Conservation (phyloP, 2,797 vertebrate species). For the Sebastes aleutianus region DNA sequence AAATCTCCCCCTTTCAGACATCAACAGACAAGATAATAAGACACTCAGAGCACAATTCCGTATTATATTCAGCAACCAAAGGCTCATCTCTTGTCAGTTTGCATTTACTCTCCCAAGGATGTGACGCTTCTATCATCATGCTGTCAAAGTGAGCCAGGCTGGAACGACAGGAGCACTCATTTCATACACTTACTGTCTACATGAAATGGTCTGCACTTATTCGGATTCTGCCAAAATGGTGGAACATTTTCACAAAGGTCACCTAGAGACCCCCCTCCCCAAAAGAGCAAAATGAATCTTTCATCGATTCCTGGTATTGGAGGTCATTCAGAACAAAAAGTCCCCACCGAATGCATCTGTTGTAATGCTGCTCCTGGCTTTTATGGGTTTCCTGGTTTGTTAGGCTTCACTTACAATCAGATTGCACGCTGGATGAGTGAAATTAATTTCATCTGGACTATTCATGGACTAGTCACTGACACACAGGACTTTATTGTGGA, state of each 20-base stretch:
- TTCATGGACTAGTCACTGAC: background rate
- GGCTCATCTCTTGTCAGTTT: conserved; percentile 99
- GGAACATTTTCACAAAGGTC: conserved; percentile 98
- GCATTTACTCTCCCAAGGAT: conserved; percentile 99
- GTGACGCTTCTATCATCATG: conserved; percentile 99
- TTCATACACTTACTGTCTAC: conserved; percentile 99
- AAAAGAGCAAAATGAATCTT: conserved; percentile 76
- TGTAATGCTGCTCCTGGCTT: conserved; percentile 70
- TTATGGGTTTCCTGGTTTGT: conserved; percentile 18
- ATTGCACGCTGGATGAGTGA: conserved; percentile 3
- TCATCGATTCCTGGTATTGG: conserved; percentile 89
- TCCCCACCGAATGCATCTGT: conserved; percentile 77
- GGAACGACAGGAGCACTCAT: conserved; percentile 96
- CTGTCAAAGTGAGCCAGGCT: conserved; percentile 98
- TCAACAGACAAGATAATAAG: conserved; percentile 99
- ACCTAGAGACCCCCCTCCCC: conserved; percentile 77
- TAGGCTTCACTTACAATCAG: background rate
- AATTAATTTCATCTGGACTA: conserved; percentile 14
- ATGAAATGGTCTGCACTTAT: conserved; percentile 97
- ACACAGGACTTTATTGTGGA: background rate
- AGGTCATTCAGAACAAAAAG: conserved; percentile 87
- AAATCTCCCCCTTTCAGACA: conserved; percentile 96
- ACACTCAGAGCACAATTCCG: conserved; percentile 99
- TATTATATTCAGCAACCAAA: conserved; percentile 99
- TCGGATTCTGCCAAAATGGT: conserved; percentile 95